Conservation (phyloP, 2,797 vertebrate species). For the Coluber constrictor region DNA sequence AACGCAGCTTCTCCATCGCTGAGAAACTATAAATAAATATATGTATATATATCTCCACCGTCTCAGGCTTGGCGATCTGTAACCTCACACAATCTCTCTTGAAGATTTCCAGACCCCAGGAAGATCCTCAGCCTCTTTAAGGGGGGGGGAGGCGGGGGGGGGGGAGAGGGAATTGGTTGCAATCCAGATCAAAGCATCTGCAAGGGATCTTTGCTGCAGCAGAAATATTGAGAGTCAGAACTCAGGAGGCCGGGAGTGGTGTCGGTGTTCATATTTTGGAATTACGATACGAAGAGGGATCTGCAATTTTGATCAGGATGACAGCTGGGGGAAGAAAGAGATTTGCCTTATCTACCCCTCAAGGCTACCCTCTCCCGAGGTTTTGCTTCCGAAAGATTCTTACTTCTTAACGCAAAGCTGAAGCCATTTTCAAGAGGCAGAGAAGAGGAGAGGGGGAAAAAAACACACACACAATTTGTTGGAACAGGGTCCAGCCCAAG, state of each 20-base stretch:
- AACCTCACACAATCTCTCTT: background rate
- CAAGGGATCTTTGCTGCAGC: background rate
- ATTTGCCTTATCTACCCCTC: background rate
- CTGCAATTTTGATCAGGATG: background rate
- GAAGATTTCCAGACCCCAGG: background rate
- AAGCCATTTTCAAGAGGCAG: background rate
- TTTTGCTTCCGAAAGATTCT: background rate
- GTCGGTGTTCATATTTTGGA: background rate
- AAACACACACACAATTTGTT: background rate
- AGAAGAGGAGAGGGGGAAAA: background rate
- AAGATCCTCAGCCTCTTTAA: background rate
- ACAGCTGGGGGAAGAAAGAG: background rate
- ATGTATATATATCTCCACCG: too few relatives aligned
- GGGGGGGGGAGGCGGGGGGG: rapidly evolving
- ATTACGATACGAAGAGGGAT: background rate
- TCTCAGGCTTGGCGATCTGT: background rate
- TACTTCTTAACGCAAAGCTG: background rate
- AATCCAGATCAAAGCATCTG: background rate
- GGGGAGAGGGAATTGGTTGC: too few relatives aligned
- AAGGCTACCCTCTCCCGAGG: background rate
- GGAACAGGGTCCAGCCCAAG: background rate
- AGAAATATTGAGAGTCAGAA: too few relatives aligned
- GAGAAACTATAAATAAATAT: background rate
- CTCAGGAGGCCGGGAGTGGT: too few relatives aligned
- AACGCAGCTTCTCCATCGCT: background rate